A percentile compares a stretch with the other conserved stretches of the same genome.
These are phyloP conservation scores for Megaceryle alcyon DNA, from an alignment of 2,797 vertebrate species.

Conservation along the genomic window DNA sequence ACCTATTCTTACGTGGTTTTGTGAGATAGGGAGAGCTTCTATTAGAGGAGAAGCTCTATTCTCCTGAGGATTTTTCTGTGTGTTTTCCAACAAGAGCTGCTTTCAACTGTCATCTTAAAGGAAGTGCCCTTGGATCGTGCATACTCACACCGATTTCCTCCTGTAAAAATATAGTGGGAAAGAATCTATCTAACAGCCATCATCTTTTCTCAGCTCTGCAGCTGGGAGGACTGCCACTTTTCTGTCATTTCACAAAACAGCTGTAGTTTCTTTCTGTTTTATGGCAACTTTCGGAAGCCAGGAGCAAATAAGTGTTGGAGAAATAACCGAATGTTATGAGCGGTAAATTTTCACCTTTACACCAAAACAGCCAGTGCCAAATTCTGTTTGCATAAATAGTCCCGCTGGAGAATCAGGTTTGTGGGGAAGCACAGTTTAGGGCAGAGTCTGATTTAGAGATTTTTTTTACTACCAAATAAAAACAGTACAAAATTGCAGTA, in stretches of 20 bases:
- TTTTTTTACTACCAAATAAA: not conserved
- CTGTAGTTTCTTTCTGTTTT: not conserved
- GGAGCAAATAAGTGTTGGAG: not conserved
- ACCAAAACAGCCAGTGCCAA: not conserved
- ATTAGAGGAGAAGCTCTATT: not conserved
- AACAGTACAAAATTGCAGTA: not conserved
- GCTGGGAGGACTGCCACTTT: not conserved
- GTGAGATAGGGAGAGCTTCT: not conserved
- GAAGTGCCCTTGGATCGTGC: not conserved
- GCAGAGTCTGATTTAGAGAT: not conserved
- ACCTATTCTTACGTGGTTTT: not conserved
- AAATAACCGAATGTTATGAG: not conserved
- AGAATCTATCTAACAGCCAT: not conserved
- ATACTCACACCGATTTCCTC: not conserved
- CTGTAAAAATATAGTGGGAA: not conserved
- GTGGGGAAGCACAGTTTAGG: not conserved
- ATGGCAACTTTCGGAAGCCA: not conserved
- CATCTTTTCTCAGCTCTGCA: not conserved
- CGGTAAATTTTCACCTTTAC: not conserved
- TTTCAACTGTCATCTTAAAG: not conserved
- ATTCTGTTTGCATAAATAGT: not conserved
- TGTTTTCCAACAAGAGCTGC: not conserved
- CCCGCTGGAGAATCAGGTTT: not conserved
- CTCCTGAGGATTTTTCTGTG: not conserved
- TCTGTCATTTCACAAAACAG: not conserved